phyloP scores from a whole-genome alignment of 2,888 invertebrate genomes.

The Spilarctia lutea region DNA sequence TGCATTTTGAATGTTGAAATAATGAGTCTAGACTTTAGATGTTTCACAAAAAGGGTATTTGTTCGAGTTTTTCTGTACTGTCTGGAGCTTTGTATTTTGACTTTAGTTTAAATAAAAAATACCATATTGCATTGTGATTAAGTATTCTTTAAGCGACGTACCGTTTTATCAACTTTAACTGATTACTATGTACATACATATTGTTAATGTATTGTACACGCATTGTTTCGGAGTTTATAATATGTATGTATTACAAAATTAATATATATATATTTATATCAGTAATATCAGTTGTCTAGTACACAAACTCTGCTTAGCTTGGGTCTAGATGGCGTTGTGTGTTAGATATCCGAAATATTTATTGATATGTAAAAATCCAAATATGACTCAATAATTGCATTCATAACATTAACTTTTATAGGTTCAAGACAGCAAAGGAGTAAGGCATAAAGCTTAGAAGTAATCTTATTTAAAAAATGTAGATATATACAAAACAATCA shows the following conservation, averaged over 20 bases:
- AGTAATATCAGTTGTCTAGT: no score
- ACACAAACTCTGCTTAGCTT: no score
- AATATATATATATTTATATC: no score
- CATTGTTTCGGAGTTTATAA: no score
- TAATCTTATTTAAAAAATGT: not conserved
- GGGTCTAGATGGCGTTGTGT: no score
- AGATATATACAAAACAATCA: not conserved
- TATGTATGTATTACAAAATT: no score
- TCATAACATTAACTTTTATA: not conserved
- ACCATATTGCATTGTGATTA: conserved; percentile 42
- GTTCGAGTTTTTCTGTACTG: conserved; percentile 41
- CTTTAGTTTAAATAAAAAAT: conserved; percentile 27
- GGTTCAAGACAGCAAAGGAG: not conserved
- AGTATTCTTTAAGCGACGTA: conserved; percentile 43
- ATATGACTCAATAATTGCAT: not conserved
- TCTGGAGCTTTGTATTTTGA: conserved; percentile 32
- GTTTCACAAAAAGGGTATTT: conserved; percentile 28
- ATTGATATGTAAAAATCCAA: not conserved
- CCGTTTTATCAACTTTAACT: conserved; percentile 58
- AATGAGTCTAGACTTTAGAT: conserved; percentile 4
- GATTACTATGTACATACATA: conserved; percentile 63
- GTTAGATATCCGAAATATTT: no score
- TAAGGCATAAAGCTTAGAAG: not conserved
- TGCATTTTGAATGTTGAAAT: conserved; percentile 22
- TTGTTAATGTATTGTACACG: no score